Conservation (phyloP, 2,888 invertebrate species). For the Dioctria rufipes region DNA sequence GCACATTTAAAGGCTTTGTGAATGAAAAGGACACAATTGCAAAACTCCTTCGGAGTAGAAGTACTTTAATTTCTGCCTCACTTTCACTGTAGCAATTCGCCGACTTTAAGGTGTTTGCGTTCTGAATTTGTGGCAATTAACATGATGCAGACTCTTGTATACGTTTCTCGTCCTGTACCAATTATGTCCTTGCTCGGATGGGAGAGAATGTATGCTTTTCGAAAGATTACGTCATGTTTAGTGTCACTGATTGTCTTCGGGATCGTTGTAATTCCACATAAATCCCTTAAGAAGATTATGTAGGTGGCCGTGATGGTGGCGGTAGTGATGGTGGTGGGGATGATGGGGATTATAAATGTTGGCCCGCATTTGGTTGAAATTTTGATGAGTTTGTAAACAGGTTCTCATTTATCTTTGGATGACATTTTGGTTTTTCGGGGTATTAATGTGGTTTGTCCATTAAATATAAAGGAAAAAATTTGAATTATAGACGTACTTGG, state of each 20-base stretch:
- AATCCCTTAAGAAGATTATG: conserved; percentile 26
- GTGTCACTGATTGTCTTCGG: conserved; percentile 14
- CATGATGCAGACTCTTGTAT: not conserved
- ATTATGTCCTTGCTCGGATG: not conserved
- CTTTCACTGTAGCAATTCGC: conserved; percentile 22
- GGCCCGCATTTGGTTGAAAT: not conserved
- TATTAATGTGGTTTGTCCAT: too few relatives aligned
- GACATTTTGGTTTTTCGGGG: too few relatives aligned
- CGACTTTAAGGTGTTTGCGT: conserved; percentile 35
- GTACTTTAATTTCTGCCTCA: not conserved
- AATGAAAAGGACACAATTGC: conserved; percentile 17
- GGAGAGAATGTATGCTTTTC: not conserved
- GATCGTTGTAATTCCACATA: conserved; percentile 25
- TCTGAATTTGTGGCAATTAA: conserved; percentile 28
- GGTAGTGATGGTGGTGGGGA: too few relatives aligned
- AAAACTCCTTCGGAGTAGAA: not conserved
- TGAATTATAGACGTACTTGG: too few relatives aligned
- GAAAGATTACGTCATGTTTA: conserved; percentile 20
- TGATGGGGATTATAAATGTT: not conserved
- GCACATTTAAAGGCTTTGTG: conserved; percentile 3
- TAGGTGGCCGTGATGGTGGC: not conserved
- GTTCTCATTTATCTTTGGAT: not conserved
- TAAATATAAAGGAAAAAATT: too few relatives aligned
- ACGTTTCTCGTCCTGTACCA: not conserved
- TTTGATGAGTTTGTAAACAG: not conserved